Percentiles rank a stretch among this genome's conserved stretches.
These are phyloP conservation scores for Hoplostethus mediterraneus DNA, from an alignment of 2,797 vertebrate genomes.

Conservation along the genomic window DNA sequence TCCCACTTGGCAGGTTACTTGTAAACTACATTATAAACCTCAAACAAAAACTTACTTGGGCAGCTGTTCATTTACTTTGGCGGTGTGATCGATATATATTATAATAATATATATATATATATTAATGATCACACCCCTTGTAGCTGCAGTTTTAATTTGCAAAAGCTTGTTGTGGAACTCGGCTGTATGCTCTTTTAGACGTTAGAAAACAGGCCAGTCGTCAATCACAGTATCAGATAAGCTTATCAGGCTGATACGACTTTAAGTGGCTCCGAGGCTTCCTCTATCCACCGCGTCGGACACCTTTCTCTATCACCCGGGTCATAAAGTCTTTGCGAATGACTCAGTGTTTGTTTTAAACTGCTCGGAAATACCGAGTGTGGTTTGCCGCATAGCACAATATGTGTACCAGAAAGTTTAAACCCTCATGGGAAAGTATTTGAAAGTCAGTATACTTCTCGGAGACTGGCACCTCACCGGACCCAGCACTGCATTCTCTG, in stretches of 20 bases:
- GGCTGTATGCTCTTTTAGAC: background rate
- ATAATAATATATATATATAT: no score
- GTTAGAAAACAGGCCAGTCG: no score
- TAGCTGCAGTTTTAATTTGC: no score
- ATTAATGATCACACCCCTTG: no score
- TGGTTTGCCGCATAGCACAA: background rate
- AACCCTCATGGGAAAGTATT: background rate
- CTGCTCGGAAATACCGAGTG: slow-evolving; percentile 11
- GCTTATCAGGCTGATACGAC: background rate
- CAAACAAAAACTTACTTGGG: no score
- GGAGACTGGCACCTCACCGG: no score
- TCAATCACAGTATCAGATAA: background rate
- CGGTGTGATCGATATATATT: no score
- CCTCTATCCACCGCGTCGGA: background rate
- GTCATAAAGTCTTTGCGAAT: slow-evolving; percentile 5
- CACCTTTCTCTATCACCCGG: background rate
- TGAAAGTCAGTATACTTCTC: no score
- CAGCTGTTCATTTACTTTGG: no score
- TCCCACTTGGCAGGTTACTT: no score
- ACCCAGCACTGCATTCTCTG: no score
- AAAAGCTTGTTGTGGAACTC: background rate
- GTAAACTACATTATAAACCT: no score
- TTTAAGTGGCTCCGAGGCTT: background rate
- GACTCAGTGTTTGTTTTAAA: slow-evolving; percentile 11
- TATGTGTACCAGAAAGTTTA: background rate